Evolutionary conservation across 2,113 vertebrate genomes (phyloP).

Genomic region (Myiozetetes cayanensis): DNA sequence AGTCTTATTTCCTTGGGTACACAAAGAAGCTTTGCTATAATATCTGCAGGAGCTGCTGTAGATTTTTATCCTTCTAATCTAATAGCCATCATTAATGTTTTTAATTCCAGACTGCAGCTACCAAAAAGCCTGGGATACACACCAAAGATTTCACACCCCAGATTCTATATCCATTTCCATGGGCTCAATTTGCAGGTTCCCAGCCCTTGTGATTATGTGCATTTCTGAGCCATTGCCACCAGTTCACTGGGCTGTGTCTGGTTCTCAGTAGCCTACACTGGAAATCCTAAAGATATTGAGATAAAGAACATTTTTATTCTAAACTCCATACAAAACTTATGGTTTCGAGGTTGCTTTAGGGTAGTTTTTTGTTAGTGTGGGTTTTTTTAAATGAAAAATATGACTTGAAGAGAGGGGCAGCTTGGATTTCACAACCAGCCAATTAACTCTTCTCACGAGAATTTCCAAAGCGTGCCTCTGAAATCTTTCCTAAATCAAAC

Average conservation of each 20-base stretch:
- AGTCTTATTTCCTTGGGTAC: neutral
- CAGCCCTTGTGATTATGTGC: neutral
- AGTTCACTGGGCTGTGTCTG: neutral
- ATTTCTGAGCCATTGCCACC: neutral
- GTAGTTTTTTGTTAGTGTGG: neutral
- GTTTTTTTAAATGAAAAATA: neutral
- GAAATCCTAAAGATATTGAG: neutral
- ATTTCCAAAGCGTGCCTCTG: neutral
- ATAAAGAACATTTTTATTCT: neutral
- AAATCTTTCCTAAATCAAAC: neutral
- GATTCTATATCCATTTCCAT: neutral
- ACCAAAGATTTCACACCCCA: neutral
- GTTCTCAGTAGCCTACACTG: neutral
- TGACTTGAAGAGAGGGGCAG: neutral
- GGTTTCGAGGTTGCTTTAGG: neutral
- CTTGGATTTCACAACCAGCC: neutral
- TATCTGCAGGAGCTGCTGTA: neutral
- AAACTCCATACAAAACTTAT: neutral
- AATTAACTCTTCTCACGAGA: neutral
- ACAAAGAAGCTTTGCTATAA: neutral
- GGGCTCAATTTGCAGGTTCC: neutral
- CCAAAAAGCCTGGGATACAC: neutral
- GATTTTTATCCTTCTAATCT: neutral
- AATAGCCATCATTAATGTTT: neutral
- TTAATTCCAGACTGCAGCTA: neutral